phyloP scores from a whole-genome alignment of 2,888 invertebrate genomes.

The Melanostoma scalare region DNA sequence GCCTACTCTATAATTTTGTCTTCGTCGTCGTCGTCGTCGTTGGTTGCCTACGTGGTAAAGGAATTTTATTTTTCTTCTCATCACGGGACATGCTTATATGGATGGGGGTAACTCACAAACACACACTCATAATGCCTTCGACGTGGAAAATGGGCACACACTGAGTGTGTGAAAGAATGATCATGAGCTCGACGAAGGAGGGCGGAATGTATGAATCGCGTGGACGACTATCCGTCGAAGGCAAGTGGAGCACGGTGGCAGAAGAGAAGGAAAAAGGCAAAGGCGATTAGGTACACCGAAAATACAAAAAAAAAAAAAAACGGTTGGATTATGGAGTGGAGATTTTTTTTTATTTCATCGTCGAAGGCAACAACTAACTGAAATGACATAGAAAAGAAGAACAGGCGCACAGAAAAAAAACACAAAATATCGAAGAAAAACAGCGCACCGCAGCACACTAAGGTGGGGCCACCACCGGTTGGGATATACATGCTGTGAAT shows the following conservation, averaged over 20 bases:
- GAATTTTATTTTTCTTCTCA: slow-evolving; percentile 73
- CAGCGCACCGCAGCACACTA: slow-evolving; percentile 47
- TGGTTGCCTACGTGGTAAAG: slow-evolving; percentile 71
- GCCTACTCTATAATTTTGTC: slow-evolving; percentile 67
- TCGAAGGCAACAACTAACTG: slow-evolving; percentile 68
- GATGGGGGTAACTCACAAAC: slow-evolving; percentile 60
- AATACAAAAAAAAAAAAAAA: slow-evolving; percentile 39
- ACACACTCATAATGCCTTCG: slow-evolving; percentile 11
- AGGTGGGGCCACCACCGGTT: slow-evolving; percentile 67
- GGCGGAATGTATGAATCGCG: slow-evolving; percentile 64
- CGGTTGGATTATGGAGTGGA: slow-evolving; percentile 69
- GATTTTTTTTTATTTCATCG: slow-evolving; percentile 51
- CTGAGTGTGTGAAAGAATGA: slow-evolving; percentile 43
- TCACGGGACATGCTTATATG: slow-evolving; percentile 69
- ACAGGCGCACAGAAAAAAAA: slow-evolving; percentile 58
- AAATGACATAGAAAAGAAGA: slow-evolving; percentile 72
- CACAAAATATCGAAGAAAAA: slow-evolving; percentile 21
- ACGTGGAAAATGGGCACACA: slow-evolving; percentile 64
- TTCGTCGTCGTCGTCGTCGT: slow-evolving; percentile 3
- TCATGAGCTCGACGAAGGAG: slow-evolving; percentile 47
- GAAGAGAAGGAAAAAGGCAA: slow-evolving; percentile 67
- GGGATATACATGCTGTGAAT: slow-evolving; percentile 70
- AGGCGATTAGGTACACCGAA: slow-evolving; percentile 72
- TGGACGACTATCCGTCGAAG: slow-evolving; percentile 45
- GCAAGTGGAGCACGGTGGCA: slow-evolving; percentile 40